Evolutionary conservation across 2,888 invertebrate species (phyloP).

Genomic region (Cantharis rustica): DNA sequence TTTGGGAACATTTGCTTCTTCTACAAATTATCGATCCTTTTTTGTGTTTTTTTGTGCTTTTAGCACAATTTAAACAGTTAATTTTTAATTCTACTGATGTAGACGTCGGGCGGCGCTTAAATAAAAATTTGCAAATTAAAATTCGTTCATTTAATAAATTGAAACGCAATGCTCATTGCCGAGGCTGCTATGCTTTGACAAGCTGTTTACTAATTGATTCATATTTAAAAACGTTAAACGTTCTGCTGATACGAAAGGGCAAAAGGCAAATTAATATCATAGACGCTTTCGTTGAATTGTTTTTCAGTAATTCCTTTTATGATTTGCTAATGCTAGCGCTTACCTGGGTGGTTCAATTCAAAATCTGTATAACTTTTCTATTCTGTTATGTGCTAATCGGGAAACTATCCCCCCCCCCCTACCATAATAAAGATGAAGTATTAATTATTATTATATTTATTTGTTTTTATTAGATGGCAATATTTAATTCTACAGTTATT

Average conservation of each 20-base stretch:
- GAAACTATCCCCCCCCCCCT: no score
- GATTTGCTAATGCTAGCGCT: no score
- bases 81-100: background rate
- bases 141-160: background rate
- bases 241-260: background rate
- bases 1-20: no score
- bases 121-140: background rate
- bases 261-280: background rate
- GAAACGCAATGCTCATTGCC: background rate
- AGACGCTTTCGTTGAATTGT: background rate
- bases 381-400: no score
- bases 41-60: no score
- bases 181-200: background rate
- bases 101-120: no score
- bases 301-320: background rate
- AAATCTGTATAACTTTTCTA: no score
- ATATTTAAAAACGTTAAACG: background rate
- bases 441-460: background rate
- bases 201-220: background rate
- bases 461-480: background rate
- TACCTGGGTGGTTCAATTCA: background rate
- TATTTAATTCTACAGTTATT: background rate
- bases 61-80: background rate
- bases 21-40: no score
- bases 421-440: no score